Evolutionary conservation across 2,113 vertebrate species (phyloP), one percentile per base, ranked within the genome.

Genomic region (Hypocryptadius cinnamomeus): DNA sequence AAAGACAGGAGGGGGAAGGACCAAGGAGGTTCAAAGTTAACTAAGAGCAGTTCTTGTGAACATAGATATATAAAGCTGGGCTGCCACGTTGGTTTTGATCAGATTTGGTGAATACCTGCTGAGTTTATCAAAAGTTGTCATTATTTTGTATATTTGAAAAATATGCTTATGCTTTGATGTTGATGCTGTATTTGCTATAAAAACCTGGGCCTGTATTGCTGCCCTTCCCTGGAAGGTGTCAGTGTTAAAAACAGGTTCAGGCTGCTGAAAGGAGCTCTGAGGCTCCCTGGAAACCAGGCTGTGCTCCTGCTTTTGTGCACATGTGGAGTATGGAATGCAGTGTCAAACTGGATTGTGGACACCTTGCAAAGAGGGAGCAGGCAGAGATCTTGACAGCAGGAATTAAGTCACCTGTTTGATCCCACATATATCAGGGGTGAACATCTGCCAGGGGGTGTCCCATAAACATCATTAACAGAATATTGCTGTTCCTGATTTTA

Each of bases 381-480:
- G 11, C 25, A 30, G 42, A 87, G 56, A 80, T 31, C 3, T 15
- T 10, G 40, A 28, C 30, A 61, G 76, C 9, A 84, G 40, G 54
- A 68, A 63, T 65, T 12, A 23, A 54, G 12, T 30, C 12, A 66
- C 14, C 24, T 37, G 7, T 23, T 72, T 31, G n/a, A 56, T 31
- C 30, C 9, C 8, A 1, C 11, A 1, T 3, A 5, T 18, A 9
- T n/a, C 5, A 12, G 24, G 53, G 15, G 11, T 53, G 64, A 81
- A 13, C 19, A 73, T 6, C 21, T 71, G 17, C 2, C 3, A 33
- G 27, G 11, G 18, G 6, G 3, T 31, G 18, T 59, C 39, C 47
- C 79, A 53, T 42, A 73, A 86, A 63, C 2, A 10, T 8, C 20
- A 21, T 4, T 4, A 59, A 40, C 51, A 66, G 48, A 27, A 42